Conservation (phyloP, 2,888 invertebrate species). For the Melanophora roralis region DNA sequence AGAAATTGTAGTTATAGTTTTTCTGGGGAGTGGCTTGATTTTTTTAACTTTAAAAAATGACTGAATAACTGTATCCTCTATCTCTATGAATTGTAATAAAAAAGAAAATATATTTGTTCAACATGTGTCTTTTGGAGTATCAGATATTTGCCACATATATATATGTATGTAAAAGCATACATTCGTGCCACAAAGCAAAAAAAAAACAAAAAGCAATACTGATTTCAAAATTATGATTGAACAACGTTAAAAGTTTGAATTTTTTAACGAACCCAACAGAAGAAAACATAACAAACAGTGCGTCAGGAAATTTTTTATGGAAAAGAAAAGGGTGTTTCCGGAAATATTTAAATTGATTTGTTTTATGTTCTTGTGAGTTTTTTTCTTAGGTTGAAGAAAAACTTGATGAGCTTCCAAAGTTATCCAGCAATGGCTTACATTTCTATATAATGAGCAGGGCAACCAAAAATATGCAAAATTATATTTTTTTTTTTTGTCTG, state of each 20-base stretch:
- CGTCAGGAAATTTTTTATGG: constrained; percentile 9
- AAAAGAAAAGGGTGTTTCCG: constrained; percentile 61
- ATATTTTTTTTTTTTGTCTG: no score
- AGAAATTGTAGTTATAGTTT: not conserved
- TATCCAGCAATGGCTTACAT: no score
- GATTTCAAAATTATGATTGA: constrained; percentile 33
- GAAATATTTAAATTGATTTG: constrained; percentile 42
- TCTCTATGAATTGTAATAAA: constrained; percentile 11
- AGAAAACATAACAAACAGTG: constrained; percentile 32
- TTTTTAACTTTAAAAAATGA: constrained; percentile 30
- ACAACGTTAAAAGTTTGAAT: not conserved
- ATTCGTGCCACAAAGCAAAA: constrained; percentile 1
- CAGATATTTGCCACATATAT: constrained; percentile 24
- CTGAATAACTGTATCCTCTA: constrained; percentile 1
- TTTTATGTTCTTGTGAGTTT: not conserved
- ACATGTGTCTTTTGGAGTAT: constrained; percentile 52
- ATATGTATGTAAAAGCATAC: no score
- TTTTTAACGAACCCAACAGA: not conserved
- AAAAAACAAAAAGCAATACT: not conserved
- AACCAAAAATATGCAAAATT: no score
- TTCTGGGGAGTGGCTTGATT: constrained; percentile 57
- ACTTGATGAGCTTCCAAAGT: no score
- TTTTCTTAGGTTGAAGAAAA: no score
- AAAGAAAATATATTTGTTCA: constrained; percentile 51
- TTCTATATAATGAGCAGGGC: no score